Conservation (phyloP, 2,888 invertebrate genomes). For the Hirtodrosophila alboralis region DNA sequence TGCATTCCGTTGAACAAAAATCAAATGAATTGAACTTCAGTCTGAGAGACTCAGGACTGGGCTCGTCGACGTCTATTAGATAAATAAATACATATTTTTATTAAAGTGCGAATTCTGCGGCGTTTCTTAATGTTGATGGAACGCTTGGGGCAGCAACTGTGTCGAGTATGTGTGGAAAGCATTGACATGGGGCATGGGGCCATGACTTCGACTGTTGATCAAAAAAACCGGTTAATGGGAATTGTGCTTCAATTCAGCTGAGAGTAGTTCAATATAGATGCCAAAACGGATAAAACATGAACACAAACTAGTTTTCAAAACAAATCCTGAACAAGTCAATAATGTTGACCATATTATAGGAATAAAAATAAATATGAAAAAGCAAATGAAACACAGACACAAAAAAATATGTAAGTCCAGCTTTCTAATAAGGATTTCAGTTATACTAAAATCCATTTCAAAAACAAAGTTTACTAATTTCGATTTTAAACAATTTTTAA, state of each 20-base stretch:
- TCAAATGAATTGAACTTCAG: constrained; percentile 37
- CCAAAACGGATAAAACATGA: constrained; percentile 28
- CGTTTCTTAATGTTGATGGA: constrained; percentile 54
- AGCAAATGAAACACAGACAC: no score
- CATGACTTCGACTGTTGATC: constrained; percentile 21
- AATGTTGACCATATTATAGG: no score
- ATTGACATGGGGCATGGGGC: constrained; percentile 24
- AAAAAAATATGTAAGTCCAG: no score
- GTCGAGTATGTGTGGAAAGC: constrained; percentile 17
- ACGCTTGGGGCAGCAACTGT: constrained; percentile 24
- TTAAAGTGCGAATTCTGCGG: constrained; percentile 77
- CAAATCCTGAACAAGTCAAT: no score
- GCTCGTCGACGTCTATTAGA: constrained; percentile 64
- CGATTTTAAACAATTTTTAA: no score
- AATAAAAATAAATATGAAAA: no score
- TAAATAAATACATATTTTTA: constrained; percentile 74
- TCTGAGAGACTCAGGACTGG: constrained; percentile 1
- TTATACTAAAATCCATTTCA: no score
- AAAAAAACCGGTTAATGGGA: constrained; percentile 52
- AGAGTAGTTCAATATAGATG: constrained; percentile 2
- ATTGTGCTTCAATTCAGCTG: constrained; percentile 5
- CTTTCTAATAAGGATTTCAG: no score
- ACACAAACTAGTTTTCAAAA: constrained; percentile 34
- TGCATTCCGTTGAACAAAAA: constrained; percentile 57
- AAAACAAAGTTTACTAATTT: no score